Base-by-base conservation (phyloP, 2,888 invertebrate genomes). In the Sinhomidia bicolor region DNA sequence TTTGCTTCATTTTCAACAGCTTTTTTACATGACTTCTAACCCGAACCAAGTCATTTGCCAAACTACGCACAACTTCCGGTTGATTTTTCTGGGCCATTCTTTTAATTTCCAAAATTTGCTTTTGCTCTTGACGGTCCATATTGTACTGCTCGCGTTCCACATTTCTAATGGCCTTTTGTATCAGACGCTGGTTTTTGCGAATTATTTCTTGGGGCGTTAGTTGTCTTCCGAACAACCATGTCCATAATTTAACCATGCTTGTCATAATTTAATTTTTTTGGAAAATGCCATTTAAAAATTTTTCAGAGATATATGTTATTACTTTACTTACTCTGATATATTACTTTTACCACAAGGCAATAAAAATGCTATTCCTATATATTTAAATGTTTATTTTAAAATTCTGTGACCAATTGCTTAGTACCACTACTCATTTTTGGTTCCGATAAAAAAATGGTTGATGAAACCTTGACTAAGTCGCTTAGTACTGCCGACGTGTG, bases 11-110 rank as follows among this genome's bases (percentile, higher is more conserved):
- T 90, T 95, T 92, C 89, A 95, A 95, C 92, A 95, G 95, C 93
- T 95, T 95, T 92, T 95, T 95, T 10, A 95, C 94, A 92, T 95
- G 95, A 29, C 94, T 93, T 74, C 95, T 92, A 3, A 95, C 95
- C 62, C 95, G 92, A 1, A 95, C 95, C 84, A 95, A 93, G 93
- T 95, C 95, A 93, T 95, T 95, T 1, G 95, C 95, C 95, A 95
- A 95, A 17, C 95, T 95, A 93, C 94, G 95, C 0, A 95, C 95
- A 10, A 95, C 95, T 93, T 95, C 95, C 95, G 54, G 78, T 32
- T 89, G 89, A 68, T 89, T 82, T 20, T 68, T 81, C 23, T 83
- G 89, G 0, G 95, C 95, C 95, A 95, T 95, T 92, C 95, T 95
- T 92, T 95, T 95, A 65, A 95, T 95, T 92, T 95, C 95, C 17